Conservation (phyloP, 2,113 vertebrate species). For the Neotoma lepida region DNA sequence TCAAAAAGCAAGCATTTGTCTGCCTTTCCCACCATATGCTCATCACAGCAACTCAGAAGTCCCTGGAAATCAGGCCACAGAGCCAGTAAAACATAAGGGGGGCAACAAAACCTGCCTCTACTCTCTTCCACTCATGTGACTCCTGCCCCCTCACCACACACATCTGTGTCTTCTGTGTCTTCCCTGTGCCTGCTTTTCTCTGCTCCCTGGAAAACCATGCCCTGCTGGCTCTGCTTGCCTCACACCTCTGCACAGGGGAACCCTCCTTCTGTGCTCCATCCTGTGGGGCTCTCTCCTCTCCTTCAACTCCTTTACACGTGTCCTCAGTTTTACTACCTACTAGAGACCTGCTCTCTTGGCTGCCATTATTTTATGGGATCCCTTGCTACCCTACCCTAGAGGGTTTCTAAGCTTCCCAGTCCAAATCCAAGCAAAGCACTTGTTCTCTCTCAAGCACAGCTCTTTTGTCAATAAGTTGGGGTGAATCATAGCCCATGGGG, state of each 20-base stretch:
- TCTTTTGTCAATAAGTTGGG: background rate
- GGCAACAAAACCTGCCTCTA: fast-evolving
- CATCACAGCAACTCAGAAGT: background rate
- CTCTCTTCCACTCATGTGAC: background rate
- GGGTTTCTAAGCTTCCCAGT: background rate
- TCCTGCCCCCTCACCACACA: background rate
- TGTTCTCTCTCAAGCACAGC: background rate
- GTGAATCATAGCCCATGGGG: background rate
- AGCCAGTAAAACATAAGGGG: background rate
- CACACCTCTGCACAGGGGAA: background rate
- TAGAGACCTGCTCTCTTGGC: background rate
- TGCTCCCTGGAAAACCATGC: background rate
- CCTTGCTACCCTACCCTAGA: background rate
- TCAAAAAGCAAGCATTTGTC: background rate
- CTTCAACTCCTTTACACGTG: fast-evolving
- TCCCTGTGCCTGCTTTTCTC: background rate
- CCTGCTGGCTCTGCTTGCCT: background rate
- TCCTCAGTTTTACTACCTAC: background rate
- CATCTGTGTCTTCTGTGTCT: background rate
- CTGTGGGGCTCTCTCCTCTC: background rate
- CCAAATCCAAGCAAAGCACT: background rate
- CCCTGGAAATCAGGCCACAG: background rate
- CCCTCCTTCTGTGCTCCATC: background rate
- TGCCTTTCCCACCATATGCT: fast-evolving
- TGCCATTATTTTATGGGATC: background rate